phyloP scores from a whole-genome alignment of 1,140 invertebrate genomes.

The Psix sp. region DNA sequence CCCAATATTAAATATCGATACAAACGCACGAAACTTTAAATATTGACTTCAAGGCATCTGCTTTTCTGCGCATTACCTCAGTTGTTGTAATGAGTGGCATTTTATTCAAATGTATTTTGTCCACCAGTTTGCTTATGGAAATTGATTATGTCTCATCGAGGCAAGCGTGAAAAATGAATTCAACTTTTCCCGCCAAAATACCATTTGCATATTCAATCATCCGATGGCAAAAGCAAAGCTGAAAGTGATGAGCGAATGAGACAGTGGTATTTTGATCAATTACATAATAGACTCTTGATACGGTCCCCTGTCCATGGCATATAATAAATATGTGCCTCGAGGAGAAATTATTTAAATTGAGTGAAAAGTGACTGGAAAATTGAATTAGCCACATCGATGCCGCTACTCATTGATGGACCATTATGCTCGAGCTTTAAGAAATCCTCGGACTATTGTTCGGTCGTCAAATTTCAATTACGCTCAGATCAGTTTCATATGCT shows the following conservation, averaged over 20 bases:
- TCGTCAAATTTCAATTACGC: constrained; percentile 57
- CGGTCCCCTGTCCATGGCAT: constrained; percentile 67
- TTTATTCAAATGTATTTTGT: too few relatives aligned
- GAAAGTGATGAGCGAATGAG: constrained; percentile 42
- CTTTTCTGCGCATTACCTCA: too few relatives aligned
- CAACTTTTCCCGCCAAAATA: too few relatives aligned
- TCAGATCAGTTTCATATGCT: constrained; percentile 52
- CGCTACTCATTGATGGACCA: constrained; percentile 48
- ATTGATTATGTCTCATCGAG: too few relatives aligned
- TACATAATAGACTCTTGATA: constrained; percentile 67
- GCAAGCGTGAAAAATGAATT: too few relatives aligned
- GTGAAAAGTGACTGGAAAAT: constrained; percentile 59
- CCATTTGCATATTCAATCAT: too few relatives aligned
- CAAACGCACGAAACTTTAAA: too few relatives aligned
- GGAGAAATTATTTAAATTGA: constrained; percentile 65
- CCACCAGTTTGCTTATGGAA: too few relatives aligned
- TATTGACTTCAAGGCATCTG: too few relatives aligned
- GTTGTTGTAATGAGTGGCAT: too few relatives aligned
- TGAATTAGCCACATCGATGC: constrained; percentile 61
- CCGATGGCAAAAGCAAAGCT: too few relatives aligned
- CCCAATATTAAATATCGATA: too few relatives aligned
- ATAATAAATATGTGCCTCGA: constrained; percentile 67
- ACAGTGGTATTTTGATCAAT: constrained; percentile 46
- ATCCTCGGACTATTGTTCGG: constrained; percentile 48
- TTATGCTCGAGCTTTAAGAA: constrained; percentile 53